These are phyloP conservation scores for Neolamprologus multifasciatus DNA, from an alignment of 2,797 vertebrate genomes.

Conservation along the genomic window DNA sequence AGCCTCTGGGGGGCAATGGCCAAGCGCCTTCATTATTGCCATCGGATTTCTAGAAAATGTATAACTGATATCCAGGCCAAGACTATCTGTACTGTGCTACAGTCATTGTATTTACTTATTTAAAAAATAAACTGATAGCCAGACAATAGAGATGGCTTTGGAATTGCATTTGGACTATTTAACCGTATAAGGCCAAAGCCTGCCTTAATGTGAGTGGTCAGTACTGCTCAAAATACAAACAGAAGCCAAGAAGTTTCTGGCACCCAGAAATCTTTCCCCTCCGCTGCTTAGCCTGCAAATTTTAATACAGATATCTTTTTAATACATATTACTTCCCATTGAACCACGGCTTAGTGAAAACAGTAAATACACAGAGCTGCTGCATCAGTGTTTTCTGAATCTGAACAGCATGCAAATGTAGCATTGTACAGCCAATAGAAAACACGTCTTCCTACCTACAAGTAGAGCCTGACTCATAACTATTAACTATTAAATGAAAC, in stretches of 20 bases:
- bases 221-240: background rate
- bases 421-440: background rate
- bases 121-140: background rate
- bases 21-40: background rate
- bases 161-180: background rate
- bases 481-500: background rate
- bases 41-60: background rate
- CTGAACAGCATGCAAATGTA: background rate
- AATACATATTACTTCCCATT: background rate
- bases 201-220: background rate
- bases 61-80: background rate
- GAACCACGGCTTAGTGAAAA: background rate
- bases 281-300: background rate
- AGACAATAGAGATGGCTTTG: background rate
- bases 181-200: background rate
- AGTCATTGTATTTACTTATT: background rate
- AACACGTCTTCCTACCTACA: background rate
- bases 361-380: background rate
- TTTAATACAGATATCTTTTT: background rate
- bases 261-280: background rate
- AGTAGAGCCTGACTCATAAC: background rate
- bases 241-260: background rate
- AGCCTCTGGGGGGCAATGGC: background rate
- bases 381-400: background rate
- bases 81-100: background rate